Evolutionary conservation across 2,888 invertebrate species (phyloP).

Genomic region (Prostheceraeus crozeri): DNA sequence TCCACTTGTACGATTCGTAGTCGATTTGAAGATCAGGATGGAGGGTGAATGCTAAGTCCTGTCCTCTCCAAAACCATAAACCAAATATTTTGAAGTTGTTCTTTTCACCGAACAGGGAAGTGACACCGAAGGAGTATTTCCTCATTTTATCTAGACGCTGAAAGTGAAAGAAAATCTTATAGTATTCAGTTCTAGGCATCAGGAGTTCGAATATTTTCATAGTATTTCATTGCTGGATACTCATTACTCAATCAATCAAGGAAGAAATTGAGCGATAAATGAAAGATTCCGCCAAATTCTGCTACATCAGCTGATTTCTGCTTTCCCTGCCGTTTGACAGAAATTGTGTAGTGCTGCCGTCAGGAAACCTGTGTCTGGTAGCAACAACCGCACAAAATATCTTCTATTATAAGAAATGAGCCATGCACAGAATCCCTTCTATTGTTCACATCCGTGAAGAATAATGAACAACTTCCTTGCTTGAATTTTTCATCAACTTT

Average conservation of each 20-base stretch:
- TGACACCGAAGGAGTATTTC: constrained; percentile 87
- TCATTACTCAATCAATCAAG: neutral
- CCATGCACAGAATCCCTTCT: too few species aligned
- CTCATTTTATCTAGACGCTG: constrained; percentile 96
- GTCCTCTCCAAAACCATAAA: constrained; percentile 95
- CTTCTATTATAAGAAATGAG: too few species aligned
- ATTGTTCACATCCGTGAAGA: too few species aligned
- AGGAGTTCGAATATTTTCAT: neutral
- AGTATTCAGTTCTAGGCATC: neutral
- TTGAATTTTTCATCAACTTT: too few species aligned
- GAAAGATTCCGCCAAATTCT: neutral
- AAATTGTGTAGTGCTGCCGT: too few species aligned
- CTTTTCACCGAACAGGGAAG: constrained; percentile 83
- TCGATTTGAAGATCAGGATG: constrained; percentile 86
- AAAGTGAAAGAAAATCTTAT: constrained; percentile 61
- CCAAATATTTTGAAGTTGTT: constrained; percentile 80
- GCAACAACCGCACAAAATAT: too few species aligned
- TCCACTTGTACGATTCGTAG: constrained; percentile 92
- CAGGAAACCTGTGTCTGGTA: too few species aligned
- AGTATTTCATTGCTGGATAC: neutral
- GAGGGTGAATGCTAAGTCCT: constrained; percentile 77
- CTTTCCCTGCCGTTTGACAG: too few species aligned
- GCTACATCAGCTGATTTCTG: too few species aligned
- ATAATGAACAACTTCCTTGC: too few species aligned
- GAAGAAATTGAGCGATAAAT: neutral